Evolutionary conservation across 2,113 vertebrate species (phyloP), one percentile per base, ranked within the genome.

Genomic region (Carollia perspicillata): DNA sequence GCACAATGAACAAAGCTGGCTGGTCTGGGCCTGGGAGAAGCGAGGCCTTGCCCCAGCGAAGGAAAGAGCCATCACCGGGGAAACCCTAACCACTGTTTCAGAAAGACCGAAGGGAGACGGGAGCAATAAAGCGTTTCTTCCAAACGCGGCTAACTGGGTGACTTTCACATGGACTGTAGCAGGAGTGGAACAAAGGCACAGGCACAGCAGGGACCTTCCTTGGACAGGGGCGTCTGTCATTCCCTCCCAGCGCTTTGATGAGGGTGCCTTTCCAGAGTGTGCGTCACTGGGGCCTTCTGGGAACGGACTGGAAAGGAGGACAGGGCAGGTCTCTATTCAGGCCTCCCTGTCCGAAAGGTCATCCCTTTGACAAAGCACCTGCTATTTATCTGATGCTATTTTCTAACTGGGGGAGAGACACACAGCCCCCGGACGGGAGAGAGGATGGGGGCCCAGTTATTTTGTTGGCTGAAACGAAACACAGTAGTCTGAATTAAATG

Each of bases 1-100:
- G 77, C 92, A 97, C 97, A 97, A 96, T 96, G 96, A 94, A 98
- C 97, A 97, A 98, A 97, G 97, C 77, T 97, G 97, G 96, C 97
- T 33, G 0, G 6, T 86, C 22, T 33, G 68, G 14, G 0, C 0
- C 42, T 91, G 71, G 35, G 75, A 96, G 30, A 91, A 69, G 92
- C 89, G 90, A 75, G 88, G 94, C 91, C 96, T 97, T 97, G 96
- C 96, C 97, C 96, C 95, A 89, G 93, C 42, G 30, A 65, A 93
- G 97, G 96, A 90, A 89, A 93, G 95, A 97, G 95, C 69, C 79
- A 95, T 98, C 98, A 94, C 98, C 97, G 97, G 97, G 98, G 98
- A 98, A 98, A 98, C 98, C 97, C 97, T 95, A 78, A 90, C 94
- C 94, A 72, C 93, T 92, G 85, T 96, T 95, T 80, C 13, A 72